phyloP scores from a whole-genome alignment of 2,888 invertebrate species.

The Sceliomorpha sp. region DNA sequence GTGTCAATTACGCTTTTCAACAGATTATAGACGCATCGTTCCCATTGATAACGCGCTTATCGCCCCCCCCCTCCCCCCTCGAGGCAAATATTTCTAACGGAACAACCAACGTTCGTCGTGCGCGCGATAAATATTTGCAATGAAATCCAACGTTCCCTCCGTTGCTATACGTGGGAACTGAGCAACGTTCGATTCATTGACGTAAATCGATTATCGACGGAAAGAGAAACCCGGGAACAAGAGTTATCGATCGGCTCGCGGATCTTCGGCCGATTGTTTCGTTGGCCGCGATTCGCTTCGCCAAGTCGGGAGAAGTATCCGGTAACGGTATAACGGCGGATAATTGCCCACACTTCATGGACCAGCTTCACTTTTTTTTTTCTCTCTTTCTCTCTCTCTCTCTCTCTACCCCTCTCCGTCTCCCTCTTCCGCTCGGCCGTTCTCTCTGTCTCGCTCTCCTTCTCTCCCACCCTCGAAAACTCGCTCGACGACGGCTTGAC shows the following conservation, averaged over 20 bases:
- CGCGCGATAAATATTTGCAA: background rate
- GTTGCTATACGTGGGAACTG: conserved; percentile 34
- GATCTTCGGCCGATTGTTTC: conserved; percentile 40
- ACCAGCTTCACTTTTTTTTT: conserved; percentile 23
- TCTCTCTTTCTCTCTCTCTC: conserved; percentile 23
- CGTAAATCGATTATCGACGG: conserved; percentile 48
- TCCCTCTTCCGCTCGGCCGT: conserved; percentile 19
- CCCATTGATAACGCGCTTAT: too few relatives aligned
- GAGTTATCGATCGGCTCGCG: conserved; percentile 44
- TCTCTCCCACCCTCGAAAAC: too few relatives aligned
- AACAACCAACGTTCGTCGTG: too few relatives aligned
- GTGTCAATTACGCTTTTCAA: too few relatives aligned
- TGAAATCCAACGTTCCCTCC: background rate
- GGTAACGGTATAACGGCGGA: conserved; percentile 47
- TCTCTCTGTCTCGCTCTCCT: too few relatives aligned
- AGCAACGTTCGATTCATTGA: conserved; percentile 26
- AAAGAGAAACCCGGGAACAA: conserved; percentile 53
- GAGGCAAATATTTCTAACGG: too few relatives aligned
- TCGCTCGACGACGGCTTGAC: conserved; percentile 14
- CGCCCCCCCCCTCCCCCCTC: too few relatives aligned
- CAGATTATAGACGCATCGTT: too few relatives aligned
- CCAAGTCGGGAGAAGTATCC: conserved; percentile 40
- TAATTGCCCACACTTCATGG: conserved; percentile 37
- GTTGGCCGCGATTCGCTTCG: conserved; percentile 48
- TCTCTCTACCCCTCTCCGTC: conserved; percentile 10